phyloP scores from a whole-genome alignment of 2,888 invertebrate species.

The Deladenus siricidicola region DNA sequence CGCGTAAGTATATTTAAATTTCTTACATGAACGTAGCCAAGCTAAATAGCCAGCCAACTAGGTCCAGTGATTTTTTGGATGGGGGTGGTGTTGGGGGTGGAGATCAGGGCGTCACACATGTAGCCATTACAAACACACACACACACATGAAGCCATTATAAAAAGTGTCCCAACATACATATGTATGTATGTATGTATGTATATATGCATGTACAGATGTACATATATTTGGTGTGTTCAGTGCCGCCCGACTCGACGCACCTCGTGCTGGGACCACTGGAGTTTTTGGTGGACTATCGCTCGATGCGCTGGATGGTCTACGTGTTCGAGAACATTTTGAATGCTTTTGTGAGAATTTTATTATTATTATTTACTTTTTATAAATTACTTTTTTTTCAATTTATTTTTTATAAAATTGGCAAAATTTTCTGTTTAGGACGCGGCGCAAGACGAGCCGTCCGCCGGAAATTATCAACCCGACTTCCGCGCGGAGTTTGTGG shows the following conservation, averaged over 20 bases:
- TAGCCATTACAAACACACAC: no score
- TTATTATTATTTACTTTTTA: constrained; percentile 1
- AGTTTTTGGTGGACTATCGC: constrained; percentile 74
- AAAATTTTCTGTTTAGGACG: constrained; percentile 20
- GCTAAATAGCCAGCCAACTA: no score
- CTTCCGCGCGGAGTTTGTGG: constrained; percentile 74
- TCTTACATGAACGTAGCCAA: no score
- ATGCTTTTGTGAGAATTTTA: constrained; percentile 16
- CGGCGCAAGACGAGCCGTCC: constrained; percentile 11
- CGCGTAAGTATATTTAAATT: constrained; percentile 51
- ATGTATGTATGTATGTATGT: not conserved
- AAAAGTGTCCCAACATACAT: no score
- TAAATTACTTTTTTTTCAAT: not conserved
- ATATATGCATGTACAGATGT: constrained; percentile 1
- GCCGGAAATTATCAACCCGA: constrained; percentile 4
- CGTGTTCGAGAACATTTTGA: constrained; percentile 68
- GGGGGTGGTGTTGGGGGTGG: no score
- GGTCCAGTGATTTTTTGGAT: no score
- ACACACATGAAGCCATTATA: no score
- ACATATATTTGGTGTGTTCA: no score
- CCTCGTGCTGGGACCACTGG: constrained; percentile 80
- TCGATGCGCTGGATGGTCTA: constrained; percentile 89
- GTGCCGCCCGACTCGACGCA: constrained; percentile 89
- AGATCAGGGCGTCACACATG: no score
- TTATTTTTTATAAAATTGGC: not conserved